Conservation (phyloP, 1,140 invertebrate species). For the Eupeodes corollae region DNA sequence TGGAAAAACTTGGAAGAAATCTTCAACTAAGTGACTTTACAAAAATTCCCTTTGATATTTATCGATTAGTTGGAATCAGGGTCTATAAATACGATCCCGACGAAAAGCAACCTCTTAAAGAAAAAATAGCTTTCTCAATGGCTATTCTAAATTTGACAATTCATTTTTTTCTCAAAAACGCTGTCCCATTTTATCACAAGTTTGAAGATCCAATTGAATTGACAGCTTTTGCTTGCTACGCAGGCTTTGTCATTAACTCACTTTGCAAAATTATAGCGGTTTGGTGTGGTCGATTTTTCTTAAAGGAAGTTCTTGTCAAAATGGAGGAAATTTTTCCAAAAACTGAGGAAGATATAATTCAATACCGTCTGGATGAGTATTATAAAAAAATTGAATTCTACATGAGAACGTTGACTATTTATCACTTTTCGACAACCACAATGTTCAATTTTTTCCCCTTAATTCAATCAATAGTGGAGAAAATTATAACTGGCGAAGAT, state of each 20-base stretch:
- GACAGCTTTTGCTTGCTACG: too few relatives aligned
- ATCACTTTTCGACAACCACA: neutral
- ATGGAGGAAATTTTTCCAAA: neutral
- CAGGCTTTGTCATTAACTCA: neutral
- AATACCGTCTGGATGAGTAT: neutral
- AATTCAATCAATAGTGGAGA: neutral
- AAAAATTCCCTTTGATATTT: too few relatives aligned
- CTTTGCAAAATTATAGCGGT: neutral
- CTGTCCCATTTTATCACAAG: too few relatives aligned
- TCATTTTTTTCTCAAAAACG: too few relatives aligned
- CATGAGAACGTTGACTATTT: neutral
- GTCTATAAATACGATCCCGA: too few relatives aligned
- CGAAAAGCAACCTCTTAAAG: too few relatives aligned
- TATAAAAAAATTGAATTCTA: neutral
- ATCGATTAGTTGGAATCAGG: too few relatives aligned
- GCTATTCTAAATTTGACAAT: too few relatives aligned
- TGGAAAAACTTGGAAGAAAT: too few relatives aligned
- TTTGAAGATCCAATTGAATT: too few relatives aligned
- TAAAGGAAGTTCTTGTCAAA: neutral
- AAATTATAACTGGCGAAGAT: neutral
- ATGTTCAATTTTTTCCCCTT: neutral
- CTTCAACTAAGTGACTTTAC: too few relatives aligned
- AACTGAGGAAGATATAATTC: neutral
- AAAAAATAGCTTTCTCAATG: too few relatives aligned
- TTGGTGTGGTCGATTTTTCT: neutral